Evolutionary conservation across 2,797 vertebrate genomes (phyloP), one percentile per base, ranked within the genome.

Genomic region (Lophura swinhoii): DNA sequence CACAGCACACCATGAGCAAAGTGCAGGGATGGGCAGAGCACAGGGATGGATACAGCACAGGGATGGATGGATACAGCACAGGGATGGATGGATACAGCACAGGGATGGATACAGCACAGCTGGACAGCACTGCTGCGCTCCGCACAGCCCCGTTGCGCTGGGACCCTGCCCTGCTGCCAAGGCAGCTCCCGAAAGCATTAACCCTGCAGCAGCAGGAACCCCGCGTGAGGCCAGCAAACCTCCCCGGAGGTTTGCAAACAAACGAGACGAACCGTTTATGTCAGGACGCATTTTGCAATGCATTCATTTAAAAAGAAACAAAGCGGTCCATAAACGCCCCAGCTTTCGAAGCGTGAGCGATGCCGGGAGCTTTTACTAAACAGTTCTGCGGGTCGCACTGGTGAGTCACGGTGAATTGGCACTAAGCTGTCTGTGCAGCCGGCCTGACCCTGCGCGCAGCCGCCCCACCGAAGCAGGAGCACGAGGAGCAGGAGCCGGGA

Each of bases 181-280:
- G 88, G 91, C 11, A 4, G 21, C 86, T 95, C 88, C 88, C 1
- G 2, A 87, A 77, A 92, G 39, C 49, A 56, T 94, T 82, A 95
- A 84, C 92, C 86, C 86, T 12, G 31, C 35, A 48, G n/a, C 63
- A 29, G 6, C 79, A 51, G 74, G 56, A 79, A 79, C 71, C 68
- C 87, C 10, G 29, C 39, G 14, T 0, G 3, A 55, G 88, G 68
- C 71, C 72, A 64, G 44, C 66, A 35, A 84, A 55, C 48, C 87
- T 75, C 58, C 69, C 67, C 63, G 1, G 9, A 75, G 81, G 4
- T 8, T 14, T 68, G 70, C 51, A 2, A 20, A 21, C 79, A 39
- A 63, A 44, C 90, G 75, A 92, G 83, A 91, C 68, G 89, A 93
- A 87, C 15, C 51, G 23, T 11, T 71, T 48, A 33, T 48, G 82